Evolutionary conservation across 2,888 invertebrate species (phyloP), one percentile per base, ranked within the genome.

Genomic region (Tenthredo amoena): DNA sequence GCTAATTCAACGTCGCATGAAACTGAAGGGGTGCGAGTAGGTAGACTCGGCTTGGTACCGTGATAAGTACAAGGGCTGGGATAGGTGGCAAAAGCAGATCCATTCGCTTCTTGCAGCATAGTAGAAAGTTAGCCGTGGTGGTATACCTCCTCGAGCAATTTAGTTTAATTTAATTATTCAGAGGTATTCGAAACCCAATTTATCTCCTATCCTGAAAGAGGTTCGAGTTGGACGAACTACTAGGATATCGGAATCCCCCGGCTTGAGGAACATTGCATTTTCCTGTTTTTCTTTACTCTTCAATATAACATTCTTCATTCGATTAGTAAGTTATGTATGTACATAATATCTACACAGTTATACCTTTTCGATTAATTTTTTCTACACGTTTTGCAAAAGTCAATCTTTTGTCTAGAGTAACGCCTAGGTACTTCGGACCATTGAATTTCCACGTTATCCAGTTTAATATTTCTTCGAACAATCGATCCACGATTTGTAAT

Each of bases 111-210:
- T 87, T 87, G 85, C 88, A 12, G 55, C 76, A 58, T 7, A 47
- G 47, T 55, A 12, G n/a, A 81, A 81, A 62, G 37, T 81, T 62
- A 50, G 58, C 62, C 40, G 40, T 40, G 15, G 12, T 12, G 6
- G 4, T 34, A 62, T 62, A 62, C 9, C n/a, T 81, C 62, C 81
- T 68, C 84, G 31, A 86, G 77, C 72, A 86, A 85, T 86, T 87
- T 77, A 74, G 85, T 88, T 87, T 88, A 88, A 89, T 89, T 89
- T 86, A 87, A 89, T 89, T 87, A 87, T 84, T 85, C 47, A 12
- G 37, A 26, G 68, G 79, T 84, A 85, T 85, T 82, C 12, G 72
- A 83, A 77, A 84, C 15, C 34, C 26, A 84, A 84, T 84, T 84
- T 77, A 84, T 72, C 76, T 74, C 26, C 31, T 50, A 62, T 81